phyloP scores from a whole-genome alignment of 2,113 vertebrate genomes.

The Cavia porcellus region DNA sequence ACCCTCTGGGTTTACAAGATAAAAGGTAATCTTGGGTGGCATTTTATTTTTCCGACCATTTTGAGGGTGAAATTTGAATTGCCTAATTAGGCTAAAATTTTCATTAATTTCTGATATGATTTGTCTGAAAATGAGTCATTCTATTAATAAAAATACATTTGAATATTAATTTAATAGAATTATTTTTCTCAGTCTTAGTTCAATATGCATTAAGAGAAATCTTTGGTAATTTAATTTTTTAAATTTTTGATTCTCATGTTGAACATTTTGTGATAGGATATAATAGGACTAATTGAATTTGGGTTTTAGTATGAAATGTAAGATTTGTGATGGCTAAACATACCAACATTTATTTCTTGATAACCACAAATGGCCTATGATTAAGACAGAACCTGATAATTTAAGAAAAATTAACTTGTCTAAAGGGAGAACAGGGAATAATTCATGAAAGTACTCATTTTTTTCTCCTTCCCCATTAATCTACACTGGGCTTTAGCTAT shows the following conservation, averaged over 20 bases:
- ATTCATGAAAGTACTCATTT: conserved; percentile 78
- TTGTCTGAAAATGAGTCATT: not conserved
- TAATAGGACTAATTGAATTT: conserved; percentile 36
- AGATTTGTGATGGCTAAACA: conserved; percentile 54
- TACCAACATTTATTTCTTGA: conserved; percentile 71
- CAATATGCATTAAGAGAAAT: not conserved
- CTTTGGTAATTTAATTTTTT: conserved; percentile 33
- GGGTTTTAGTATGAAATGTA: conserved; percentile 47
- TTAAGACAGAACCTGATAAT: conserved; percentile 80
- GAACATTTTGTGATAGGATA: conserved; percentile 53
- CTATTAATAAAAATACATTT: not conserved
- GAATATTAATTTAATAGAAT: conserved; percentile 24
- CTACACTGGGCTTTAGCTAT: conserved; percentile 73
- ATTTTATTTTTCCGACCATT: not conserved
- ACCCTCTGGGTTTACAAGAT: not conserved
- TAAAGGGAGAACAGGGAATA: conserved; percentile 78
- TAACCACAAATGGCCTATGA: conserved; percentile 75
- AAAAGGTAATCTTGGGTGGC: not conserved
- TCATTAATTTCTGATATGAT: conserved; percentile 46
- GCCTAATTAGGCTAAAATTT: not conserved
- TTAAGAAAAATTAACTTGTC: conserved; percentile 81
- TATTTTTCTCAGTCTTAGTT: conserved; percentile 25
- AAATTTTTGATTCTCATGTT: conserved; percentile 31
- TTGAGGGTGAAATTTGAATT: conserved; percentile 34
- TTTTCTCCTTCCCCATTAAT: conserved; percentile 64